These are phyloP conservation scores for Achroia grisella DNA, from an alignment of 1,140 invertebrate species.

Conservation along the genomic window DNA sequence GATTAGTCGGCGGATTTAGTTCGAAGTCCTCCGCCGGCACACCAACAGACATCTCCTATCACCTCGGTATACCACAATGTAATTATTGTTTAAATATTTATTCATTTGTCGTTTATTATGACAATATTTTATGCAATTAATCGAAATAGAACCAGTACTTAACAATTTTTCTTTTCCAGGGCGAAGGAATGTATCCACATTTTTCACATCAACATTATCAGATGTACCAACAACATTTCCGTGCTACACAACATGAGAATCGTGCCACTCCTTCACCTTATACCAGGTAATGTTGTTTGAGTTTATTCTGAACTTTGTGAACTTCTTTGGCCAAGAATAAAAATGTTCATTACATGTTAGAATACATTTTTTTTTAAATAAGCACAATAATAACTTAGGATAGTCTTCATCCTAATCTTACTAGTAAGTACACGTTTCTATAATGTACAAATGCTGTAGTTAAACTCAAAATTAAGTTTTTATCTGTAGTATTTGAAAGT, in stretches of 20 bases:
- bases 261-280: constrained; percentile 72
- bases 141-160: too few relatives aligned
- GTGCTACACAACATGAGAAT: constrained; percentile 77
- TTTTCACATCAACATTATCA: constrained; percentile 83
- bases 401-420: too few relatives aligned
- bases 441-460: too few relatives aligned
- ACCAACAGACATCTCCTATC: constrained; percentile 85
- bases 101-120: neutral
- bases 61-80: constrained; percentile 79
- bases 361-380: too few relatives aligned
- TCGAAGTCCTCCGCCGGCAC: constrained; percentile 85
- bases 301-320: too few relatives aligned
- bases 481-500: too few relatives aligned
- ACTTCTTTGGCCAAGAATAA: too few relatives aligned
- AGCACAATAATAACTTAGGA: too few relatives aligned
- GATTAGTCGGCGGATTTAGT: constrained; percentile 59
- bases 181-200: constrained; percentile 80
- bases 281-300: constrained; percentile 38
- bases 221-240: constrained; percentile 78
- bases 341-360: too few relatives aligned
- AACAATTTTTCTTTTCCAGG: constrained; percentile 72
- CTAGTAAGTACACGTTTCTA: too few relatives aligned
- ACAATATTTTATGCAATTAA: neutral
- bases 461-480: too few relatives aligned
- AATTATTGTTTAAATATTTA: constrained; percentile 21